Percentiles rank a stretch among this genome's conserved stretches.
Evolutionary conservation across 2,888 invertebrate genomes (phyloP).

Genomic region (Ptychoptera albimana): DNA sequence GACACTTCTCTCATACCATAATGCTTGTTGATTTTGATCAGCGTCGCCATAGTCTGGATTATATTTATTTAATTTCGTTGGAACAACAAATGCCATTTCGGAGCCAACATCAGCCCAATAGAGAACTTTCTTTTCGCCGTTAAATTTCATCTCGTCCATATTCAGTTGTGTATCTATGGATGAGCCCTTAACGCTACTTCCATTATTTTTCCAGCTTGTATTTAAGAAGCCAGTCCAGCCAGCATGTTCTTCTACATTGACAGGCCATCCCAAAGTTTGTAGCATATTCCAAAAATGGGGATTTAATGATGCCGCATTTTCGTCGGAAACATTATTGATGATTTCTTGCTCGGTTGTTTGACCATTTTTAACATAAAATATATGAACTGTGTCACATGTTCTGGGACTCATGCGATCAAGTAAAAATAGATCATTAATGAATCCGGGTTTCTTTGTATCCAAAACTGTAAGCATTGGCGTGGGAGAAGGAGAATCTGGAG

Average conservation of each 20-base stretch:
- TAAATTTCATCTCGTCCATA: slow-evolving; percentile 55
- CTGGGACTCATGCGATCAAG: slow-evolving; percentile 78
- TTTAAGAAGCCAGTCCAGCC: slow-evolving; percentile 88
- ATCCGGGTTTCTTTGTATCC: slow-evolving; percentile 38
- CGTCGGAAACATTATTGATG: slow-evolving; percentile 34
- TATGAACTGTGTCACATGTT: slow-evolving; percentile 80
- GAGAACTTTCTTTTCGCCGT: slow-evolving; percentile 69
- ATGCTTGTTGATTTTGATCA: slow-evolving; percentile 19
- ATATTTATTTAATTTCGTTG: slow-evolving; percentile 38
- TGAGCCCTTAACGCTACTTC: slow-evolving; percentile 7
- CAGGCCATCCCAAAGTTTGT: slow-evolving; percentile 73
- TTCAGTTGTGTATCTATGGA: slow-evolving; percentile 10
- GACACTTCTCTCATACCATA: slow-evolving; percentile 42
- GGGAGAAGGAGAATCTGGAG: slow-evolving; percentile 19
- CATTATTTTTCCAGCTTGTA: slow-evolving; percentile 62
- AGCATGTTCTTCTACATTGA: slow-evolving; percentile 68
- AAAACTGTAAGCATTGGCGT: slow-evolving; percentile 24
- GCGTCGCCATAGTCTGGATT: slow-evolving; percentile 8
- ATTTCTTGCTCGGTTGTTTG: slow-evolving; percentile 67
- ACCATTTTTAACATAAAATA: slow-evolving; percentile 84
- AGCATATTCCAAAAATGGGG: slow-evolving; percentile 43
- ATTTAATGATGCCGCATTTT: slow-evolving; percentile 26
- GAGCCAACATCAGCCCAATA: slow-evolving; percentile 93
- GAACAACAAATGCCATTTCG: slow-evolving; percentile 91
- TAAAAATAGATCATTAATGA: slow-evolving; percentile 60